These are phyloP conservation scores for Melanargia galathea DNA, from an alignment of 2,888 invertebrate genomes.

Conservation along the genomic window DNA sequence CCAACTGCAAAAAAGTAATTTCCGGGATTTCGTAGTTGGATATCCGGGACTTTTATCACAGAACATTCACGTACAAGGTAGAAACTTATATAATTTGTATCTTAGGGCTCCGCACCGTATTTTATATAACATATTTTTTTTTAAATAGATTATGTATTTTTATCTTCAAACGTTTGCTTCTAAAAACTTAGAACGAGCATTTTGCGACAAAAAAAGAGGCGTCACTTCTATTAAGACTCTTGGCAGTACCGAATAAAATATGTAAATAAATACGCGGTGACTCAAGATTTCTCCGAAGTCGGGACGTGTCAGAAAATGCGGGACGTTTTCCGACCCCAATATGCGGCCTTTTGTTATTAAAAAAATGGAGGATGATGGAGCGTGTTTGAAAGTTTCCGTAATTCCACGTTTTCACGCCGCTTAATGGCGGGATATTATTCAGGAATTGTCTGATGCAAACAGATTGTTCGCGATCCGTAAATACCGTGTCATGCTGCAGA, in stretches of 20 bases:
- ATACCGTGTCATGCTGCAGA: slow-evolving; percentile 1
- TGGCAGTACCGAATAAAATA: neutral
- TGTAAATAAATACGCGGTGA: neutral
- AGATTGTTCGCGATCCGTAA: slow-evolving; percentile 11
- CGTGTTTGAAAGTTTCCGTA: slow-evolving; percentile 37
- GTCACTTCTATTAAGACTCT: too few relatives aligned
- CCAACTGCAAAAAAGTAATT: slow-evolving; percentile 15
- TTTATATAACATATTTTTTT: too few relatives aligned
- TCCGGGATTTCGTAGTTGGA: slow-evolving; percentile 9
- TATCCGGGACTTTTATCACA: neutral
- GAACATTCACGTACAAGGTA: neutral
- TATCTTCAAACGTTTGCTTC: too few relatives aligned
- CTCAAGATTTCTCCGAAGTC: neutral
- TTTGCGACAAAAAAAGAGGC: too few relatives aligned
- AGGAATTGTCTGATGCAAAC: slow-evolving; percentile 14
- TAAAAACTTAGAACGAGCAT: too few relatives aligned
- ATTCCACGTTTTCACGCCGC: slow-evolving; percentile 30
- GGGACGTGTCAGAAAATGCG: neutral
- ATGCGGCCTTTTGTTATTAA: slow-evolving; percentile 31
- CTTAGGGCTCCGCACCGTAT: too few relatives aligned
- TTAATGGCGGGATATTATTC: slow-evolving; percentile 29
- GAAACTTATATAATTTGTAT: neutral
- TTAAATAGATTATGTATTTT: too few relatives aligned
- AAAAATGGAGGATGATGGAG: slow-evolving; percentile 32
- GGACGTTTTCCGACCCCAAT: neutral